Evolutionary conservation across 2,888 invertebrate species (phyloP), one percentile per base, ranked within the genome.

Genomic region (Trisateles emortualis): DNA sequence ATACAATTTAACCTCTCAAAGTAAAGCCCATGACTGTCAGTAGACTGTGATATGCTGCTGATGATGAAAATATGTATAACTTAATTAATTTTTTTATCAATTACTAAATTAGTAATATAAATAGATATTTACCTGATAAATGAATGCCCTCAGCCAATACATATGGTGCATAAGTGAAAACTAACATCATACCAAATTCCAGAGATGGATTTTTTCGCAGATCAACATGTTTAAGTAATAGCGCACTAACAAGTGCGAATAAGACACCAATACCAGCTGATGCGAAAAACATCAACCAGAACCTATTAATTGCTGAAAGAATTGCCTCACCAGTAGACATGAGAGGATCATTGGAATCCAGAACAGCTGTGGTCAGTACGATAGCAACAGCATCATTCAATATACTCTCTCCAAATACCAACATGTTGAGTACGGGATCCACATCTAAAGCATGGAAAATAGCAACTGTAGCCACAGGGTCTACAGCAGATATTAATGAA

Each of bases 301-400:
- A 99, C 52, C 96, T 94, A 72, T 97, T 96, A 32, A 99, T 94
- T 0, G 98, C 98, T 48, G 97, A 95, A 38, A 98, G 94, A 60
- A 99, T 96, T 2, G 98, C 97, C 85, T 97, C 97, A 5, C 96
- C 95, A 0, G 97, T 96, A 6, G 95, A 95, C 86, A 94, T 93
- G 3, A 85, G 55, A 9, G 94, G 90, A 39, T 94, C 94, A 78
- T 94, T 94, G 0, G 95, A 92, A 77, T 96, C 96, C 24, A 97
- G 92, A 2, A 97, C 96, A 2, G 97, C 96, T 65, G 98, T 98
- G 0, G 99, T 99, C 44, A 99, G 91, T 0, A 99, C 99, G 91
- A 99, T 99, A 19, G 99, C 97, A 56, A 99, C 98, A 24, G 99
- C 99, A 94, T 99, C 99, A 90, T 99, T 99, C 3, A 99, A 93